These are phyloP conservation scores for Anastatus disparis DNA, from an alignment of 1,140 invertebrate species.

Conservation along the genomic window DNA sequence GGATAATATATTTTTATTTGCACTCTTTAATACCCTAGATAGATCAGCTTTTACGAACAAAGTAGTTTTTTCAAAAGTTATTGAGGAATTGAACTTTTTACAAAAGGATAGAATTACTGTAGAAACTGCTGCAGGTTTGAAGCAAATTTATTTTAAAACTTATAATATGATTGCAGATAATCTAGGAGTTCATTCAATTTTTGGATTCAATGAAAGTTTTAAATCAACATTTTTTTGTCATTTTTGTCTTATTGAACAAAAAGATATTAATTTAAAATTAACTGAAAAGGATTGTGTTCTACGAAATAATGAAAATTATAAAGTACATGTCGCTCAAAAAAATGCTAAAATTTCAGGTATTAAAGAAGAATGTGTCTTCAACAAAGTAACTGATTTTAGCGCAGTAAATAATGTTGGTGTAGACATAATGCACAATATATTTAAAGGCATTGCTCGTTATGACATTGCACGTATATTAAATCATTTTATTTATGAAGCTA, in stretches of 20 bases:
- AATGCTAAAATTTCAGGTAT: conserved; percentile 6
- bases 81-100: conserved; percentile 39
- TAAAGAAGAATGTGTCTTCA: conserved; percentile 28
- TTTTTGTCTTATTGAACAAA: conserved; percentile 28
- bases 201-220: conserved; percentile 42
- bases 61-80: conserved; percentile 36
- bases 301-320: conserved; percentile 13
- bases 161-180: conserved; percentile 21
- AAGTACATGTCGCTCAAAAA: not conserved
- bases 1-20: conserved; percentile 40
- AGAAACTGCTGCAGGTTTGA: not conserved
- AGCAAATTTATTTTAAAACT: conserved; percentile 33
- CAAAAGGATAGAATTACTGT: conserved; percentile 21
- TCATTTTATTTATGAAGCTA: conserved; percentile 19
- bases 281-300: conserved; percentile 13
- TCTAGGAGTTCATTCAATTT: conserved; percentile 34
- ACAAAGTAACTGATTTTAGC: conserved; percentile 17
- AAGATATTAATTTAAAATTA: conserved; percentile 8
- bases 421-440: conserved; percentile 36
- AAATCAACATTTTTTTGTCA: conserved; percentile 30
- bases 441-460: conserved; percentile 24
- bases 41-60: conserved; percentile 17
- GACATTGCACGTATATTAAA: conserved; percentile 21
- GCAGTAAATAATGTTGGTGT: conserved; percentile 26
- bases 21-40: conserved; percentile 40